Evolutionary conservation across 2,888 invertebrate species (phyloP).

Genomic region (Xylota segnis): DNA sequence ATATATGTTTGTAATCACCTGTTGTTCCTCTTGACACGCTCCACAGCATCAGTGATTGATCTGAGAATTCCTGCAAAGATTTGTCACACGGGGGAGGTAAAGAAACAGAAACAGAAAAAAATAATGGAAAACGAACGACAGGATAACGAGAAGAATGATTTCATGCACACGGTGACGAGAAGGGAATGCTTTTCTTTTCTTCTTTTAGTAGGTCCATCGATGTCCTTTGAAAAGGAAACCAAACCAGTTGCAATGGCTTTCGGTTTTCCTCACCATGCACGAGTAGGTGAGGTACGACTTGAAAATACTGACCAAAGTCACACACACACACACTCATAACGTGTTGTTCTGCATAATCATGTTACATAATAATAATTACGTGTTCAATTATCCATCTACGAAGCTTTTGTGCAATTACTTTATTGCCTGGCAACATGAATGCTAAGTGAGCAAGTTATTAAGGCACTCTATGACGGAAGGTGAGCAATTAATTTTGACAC

Average conservation of each 20-base stretch:
- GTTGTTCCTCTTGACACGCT: conserved; percentile 52
- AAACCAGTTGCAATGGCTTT: neutral
- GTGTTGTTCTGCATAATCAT: neutral
- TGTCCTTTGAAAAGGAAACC: neutral
- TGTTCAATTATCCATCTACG: conserved; percentile 1
- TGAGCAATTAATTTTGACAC: conserved; percentile 17
- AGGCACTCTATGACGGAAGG: neutral
- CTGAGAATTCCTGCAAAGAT: conserved; percentile 24
- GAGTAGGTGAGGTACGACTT: neutral
- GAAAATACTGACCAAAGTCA: neutral
- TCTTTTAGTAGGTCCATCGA: neutral
- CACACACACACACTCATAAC: neutral
- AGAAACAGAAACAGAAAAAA: too few relatives aligned
- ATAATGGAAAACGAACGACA: conserved; percentile 1
- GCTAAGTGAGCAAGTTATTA: neutral
- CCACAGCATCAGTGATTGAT: conserved; percentile 48
- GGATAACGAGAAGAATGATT: neutral
- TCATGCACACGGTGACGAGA: neutral
- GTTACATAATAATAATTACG: conserved; percentile 5
- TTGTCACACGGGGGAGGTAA: conserved; percentile 3
- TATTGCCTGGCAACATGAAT: conserved; percentile 17
- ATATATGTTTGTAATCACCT: conserved; percentile 55
- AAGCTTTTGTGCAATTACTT: neutral
- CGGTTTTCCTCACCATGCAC: too few relatives aligned
- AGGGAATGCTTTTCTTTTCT: neutral